These are phyloP conservation scores for Perognathus longimembris DNA, from an alignment of 2,113 vertebrate genomes.

Conservation along the genomic window DNA sequence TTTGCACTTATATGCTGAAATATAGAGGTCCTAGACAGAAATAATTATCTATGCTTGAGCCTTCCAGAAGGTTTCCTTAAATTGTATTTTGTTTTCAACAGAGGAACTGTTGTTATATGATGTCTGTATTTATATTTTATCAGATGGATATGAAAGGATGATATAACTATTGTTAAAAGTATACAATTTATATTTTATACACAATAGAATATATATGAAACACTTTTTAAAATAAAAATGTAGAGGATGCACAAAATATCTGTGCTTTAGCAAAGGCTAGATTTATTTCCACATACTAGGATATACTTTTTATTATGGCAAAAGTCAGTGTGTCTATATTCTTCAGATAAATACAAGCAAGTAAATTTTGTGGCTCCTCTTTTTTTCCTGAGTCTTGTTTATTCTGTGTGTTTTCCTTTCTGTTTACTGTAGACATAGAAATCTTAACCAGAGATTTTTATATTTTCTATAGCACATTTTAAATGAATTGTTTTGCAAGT, in stretches of 20 bases:
- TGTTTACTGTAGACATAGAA: neutral
- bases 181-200: neutral
- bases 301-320: neutral
- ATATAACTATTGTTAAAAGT: neutral
- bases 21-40: no score
- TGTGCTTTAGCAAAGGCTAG: neutral
- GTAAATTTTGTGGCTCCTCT: neutral
- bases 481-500: neutral
- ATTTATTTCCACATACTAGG: neutral
- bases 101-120: neutral
- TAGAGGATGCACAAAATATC: neutral
- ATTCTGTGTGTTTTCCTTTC: neutral
- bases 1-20: no score
- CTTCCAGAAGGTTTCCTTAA: no score
- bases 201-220: neutral
- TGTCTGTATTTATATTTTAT: neutral
- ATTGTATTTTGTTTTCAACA: no score
- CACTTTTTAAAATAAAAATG: neutral
- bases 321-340: neutral
- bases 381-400: neutral
- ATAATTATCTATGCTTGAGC: no score
- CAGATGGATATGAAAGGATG: neutral
- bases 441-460: neutral
- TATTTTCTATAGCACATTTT: neutral
- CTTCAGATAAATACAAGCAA: neutral